These are phyloP conservation scores for Saccopteryx bilineata DNA, from an alignment of 2,113 vertebrate genomes.

Conservation along the genomic window DNA sequence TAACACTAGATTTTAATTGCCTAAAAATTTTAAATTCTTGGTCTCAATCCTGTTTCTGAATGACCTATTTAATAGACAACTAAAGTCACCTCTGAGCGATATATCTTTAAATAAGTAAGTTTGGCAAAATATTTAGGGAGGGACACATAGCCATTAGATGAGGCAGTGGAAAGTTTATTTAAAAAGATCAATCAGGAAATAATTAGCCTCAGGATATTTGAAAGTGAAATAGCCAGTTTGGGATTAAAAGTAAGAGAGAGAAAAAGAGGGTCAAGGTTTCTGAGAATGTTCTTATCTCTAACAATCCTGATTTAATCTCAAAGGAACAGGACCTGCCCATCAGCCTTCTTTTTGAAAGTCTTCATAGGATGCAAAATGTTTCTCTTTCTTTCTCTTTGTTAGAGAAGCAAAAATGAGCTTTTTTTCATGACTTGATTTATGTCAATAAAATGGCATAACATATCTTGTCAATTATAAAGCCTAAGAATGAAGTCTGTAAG, in stretches of 20 bases:
- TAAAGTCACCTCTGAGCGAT: conserved; percentile 36
- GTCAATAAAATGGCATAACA: conserved; percentile 19
- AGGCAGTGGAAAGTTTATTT: conserved; percentile 72
- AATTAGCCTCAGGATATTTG: conserved; percentile 78
- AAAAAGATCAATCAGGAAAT: conserved; percentile 76
- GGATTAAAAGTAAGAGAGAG: conserved; percentile 52
- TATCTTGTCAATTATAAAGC: conserved; percentile 48
- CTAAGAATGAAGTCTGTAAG: background rate
- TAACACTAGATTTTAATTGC: background rate
- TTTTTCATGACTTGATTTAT: conserved; percentile 4
- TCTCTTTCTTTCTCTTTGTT: conserved; percentile 9
- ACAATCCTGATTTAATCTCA: background rate
- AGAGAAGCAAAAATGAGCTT: background rate
- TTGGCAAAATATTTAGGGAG: conserved; percentile 66
- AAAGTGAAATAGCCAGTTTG: conserved; percentile 70
- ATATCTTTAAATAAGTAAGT: conserved; percentile 40
- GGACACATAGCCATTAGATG: background rate
- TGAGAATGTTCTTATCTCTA: background rate
- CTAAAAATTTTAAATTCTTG: background rate
- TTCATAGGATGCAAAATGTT: background rate
- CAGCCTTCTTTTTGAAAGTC: background rate
- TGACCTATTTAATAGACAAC: conserved; percentile 63
- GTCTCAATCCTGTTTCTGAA: background rate
- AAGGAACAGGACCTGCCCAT: background rate
- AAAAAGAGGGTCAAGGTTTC: conserved; percentile 54